Evolutionary conservation across 2,113 vertebrate genomes (phyloP).

Genomic region (Camelus bactrianus): DNA sequence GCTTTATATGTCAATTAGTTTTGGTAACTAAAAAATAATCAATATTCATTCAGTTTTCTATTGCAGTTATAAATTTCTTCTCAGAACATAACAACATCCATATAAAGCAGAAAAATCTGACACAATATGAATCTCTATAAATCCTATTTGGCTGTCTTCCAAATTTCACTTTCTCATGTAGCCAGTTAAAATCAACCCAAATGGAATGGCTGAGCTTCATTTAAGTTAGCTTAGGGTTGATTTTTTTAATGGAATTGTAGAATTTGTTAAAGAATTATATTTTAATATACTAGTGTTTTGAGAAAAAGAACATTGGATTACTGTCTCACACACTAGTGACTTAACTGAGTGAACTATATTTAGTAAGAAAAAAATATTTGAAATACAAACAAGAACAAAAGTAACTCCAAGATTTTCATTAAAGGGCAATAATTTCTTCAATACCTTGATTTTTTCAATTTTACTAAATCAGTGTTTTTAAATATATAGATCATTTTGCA

Average conservation of each 20-base stretch:
- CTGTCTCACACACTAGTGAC: background rate
- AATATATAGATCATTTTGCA: background rate
- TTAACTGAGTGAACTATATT: background rate
- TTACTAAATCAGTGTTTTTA: background rate
- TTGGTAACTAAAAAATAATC: conserved; percentile 77
- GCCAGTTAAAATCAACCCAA: conserved; percentile 12
- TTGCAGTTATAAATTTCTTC: conserved; percentile 75
- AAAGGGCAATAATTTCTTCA: background rate
- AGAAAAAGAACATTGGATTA: background rate
- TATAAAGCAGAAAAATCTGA: conserved; percentile 61
- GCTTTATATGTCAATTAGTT: conserved; percentile 76
- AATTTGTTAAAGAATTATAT: conserved; percentile 14
- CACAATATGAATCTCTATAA: conserved; percentile 42
- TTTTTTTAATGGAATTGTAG: background rate
- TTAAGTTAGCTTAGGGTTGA: background rate
- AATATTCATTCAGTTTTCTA: conserved; percentile 73
- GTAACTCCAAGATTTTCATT: background rate
- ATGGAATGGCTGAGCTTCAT: background rate
- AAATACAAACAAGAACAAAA: background rate
- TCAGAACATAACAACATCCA: conserved; percentile 52
- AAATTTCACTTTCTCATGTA: conserved; percentile 35
- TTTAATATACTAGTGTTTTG: background rate
- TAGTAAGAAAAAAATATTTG: background rate
- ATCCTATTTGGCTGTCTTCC: background rate
- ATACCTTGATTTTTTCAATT: background rate